These are phyloP conservation scores for Benthosema pterotum DNA, from an alignment of 2,797 vertebrate genomes.

Conservation along the genomic window DNA sequence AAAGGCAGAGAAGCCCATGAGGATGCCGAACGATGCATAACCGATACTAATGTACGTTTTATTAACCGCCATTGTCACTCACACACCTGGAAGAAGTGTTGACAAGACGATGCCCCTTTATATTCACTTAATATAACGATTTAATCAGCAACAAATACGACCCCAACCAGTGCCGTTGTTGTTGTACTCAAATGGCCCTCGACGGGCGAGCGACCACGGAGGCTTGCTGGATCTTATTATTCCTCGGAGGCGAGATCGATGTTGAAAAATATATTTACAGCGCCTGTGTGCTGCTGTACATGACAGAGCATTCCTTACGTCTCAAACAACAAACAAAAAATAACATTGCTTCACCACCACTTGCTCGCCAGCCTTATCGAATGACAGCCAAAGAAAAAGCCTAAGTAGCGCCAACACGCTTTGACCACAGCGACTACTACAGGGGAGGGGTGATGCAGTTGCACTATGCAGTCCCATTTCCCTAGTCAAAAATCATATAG, in stretches of 20 bases:
- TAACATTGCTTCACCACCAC: not conserved
- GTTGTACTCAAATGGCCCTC: no score
- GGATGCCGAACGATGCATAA: conserved; percentile 82
- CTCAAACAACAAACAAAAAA: not conserved
- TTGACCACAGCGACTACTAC: conserved; percentile 39
- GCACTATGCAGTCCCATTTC: no score
- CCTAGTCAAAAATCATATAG: no score
- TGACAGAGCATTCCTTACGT: conserved; percentile 34
- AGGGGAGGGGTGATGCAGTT: conserved; percentile 21
- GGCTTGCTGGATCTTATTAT: no score
- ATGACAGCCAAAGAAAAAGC: conserved; percentile 9
- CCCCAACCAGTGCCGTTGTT: no score
- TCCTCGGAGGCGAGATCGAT: no score
- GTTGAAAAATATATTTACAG: conserved; percentile 15
- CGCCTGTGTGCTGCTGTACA: conserved; percentile 3
- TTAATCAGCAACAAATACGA: no score
- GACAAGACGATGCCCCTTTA: not conserved
- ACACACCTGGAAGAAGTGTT: not conserved
- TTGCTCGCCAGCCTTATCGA: not conserved
- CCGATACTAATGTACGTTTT: conserved; percentile 79
- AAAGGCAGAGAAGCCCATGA: conserved; percentile 86
- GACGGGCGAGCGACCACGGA: no score
- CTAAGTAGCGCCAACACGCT: not conserved
- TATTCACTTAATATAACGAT: not conserved
- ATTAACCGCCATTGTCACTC: conserved; percentile 71